Evolutionary conservation across 2,797 vertebrate species (phyloP).

Genomic region (Mormyrus proboscirostris): DNA sequence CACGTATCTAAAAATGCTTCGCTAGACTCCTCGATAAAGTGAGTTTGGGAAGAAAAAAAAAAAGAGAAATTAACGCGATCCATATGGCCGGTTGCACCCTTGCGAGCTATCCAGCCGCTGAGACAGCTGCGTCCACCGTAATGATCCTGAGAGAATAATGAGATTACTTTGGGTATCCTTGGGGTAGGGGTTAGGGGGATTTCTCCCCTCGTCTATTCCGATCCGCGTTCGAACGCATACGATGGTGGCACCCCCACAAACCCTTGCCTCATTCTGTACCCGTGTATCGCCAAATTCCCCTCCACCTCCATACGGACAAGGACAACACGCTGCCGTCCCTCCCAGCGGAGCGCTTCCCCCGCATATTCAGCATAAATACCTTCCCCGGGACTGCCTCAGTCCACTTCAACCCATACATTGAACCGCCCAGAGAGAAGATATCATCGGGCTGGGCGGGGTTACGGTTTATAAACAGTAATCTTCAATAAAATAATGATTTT

Average conservation of each 20-base stretch:
- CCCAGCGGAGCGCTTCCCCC: not conserved
- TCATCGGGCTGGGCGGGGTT: not conserved
- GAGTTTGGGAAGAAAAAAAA: not conserved
- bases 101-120: not conserved
- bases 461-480: not conserved
- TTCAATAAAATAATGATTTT: not conserved
- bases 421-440: not conserved
- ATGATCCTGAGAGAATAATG: slow-evolving; percentile 2
- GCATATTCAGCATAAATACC: not conserved
- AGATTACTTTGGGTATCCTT: not conserved
- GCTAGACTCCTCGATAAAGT: not conserved
- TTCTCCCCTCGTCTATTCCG: not conserved
- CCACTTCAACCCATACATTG: not conserved
- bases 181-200: not conserved
- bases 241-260: not conserved
- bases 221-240: not conserved
- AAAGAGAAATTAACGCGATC: not conserved
- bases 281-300: slow-evolving; percentile 11
- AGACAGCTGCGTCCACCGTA: not conserved
- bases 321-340: not conserved
- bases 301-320: not conserved
- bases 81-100: not conserved
- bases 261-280: slow-evolving; percentile 18
- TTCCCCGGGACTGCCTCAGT: not conserved
- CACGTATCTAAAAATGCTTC: not conserved